phyloP scores from a whole-genome alignment of 2,888 invertebrate species.

The Microplitis manilae region DNA sequence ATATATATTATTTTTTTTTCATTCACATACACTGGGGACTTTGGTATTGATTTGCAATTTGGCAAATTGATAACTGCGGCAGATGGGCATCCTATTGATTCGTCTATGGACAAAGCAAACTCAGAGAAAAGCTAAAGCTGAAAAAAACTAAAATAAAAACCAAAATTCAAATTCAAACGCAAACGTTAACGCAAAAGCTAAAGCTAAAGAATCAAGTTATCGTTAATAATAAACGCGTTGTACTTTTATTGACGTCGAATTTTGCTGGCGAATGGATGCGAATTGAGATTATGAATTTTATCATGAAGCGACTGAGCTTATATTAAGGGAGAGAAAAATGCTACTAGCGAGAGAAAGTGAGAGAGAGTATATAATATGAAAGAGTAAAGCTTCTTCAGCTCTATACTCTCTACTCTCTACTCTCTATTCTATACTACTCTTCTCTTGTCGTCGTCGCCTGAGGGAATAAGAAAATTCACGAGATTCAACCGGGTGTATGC shows the following conservation, averaged over 20 bases:
- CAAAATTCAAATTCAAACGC: not conserved
- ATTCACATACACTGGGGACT: conserved; percentile 41
- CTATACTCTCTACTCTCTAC: not conserved
- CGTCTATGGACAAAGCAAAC: not conserved
- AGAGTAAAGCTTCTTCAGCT: not conserved
- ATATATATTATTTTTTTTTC: not conserved
- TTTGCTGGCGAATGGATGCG: conserved; percentile 19
- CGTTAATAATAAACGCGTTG: conserved; percentile 5
- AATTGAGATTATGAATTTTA: conserved; percentile 48
- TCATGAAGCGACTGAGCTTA: conserved; percentile 34
- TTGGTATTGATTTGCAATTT: conserved; percentile 66
- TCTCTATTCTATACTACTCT: not conserved
- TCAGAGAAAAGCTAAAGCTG: not conserved
- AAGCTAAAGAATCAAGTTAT: not conserved
- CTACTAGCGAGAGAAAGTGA: not conserved
- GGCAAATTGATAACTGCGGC: conserved; percentile 67
- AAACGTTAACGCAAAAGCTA: conserved; percentile 2
- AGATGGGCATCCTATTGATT: conserved; percentile 52
- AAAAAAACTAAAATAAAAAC: not conserved
- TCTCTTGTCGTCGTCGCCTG: conserved; percentile 16
- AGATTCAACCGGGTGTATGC: conserved; percentile 37
- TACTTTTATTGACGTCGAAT: conserved; percentile 16
- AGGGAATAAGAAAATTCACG: conserved; percentile 28
- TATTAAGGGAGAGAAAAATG: not conserved
- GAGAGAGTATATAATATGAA: conserved; percentile 1